Base-by-base conservation (phyloP, 1,140 invertebrate species). In the Dendrolimus punctatus region DNA sequence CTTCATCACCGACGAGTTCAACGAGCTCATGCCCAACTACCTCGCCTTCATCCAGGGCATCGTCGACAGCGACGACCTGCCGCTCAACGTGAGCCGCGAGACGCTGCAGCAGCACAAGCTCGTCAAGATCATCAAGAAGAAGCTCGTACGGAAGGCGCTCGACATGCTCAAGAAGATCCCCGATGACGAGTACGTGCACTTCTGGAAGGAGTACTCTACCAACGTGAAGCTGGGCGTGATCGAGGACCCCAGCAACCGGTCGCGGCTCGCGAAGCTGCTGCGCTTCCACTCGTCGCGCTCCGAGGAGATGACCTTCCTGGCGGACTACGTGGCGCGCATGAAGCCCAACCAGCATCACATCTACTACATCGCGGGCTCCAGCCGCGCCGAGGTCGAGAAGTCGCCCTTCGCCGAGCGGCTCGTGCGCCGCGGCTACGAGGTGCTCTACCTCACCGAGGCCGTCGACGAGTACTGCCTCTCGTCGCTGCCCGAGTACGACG, bases 201-300 rank as follows among this genome's bases (percentile, higher is more conserved):
- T 99, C 91, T 99, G 98, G 98, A 98, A 99, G 75, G 98, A 99
- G 85, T 99, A 97, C 87, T 98, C 97, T 44, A 99, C 98, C 46
- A 99, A 99, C 85, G 95, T 98, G 64, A 99, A 99, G 88, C 87
- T 99, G 55, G 98, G 99, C 46, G 92, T 99, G 23, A 98, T 99
- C 90, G 99, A 99, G 88, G 99, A 99, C 88, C 93, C 97, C 10
- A 93, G 95, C 50, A 99, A 99, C 88, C 91, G 98, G 51, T 96
- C 96, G 7, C 92, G 98, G 57, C 88, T 99, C 8, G 96, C 98
- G 39, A 99, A 99, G 83, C 88, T 99, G 40, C 87, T 99, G 6
- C 91, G 94, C 60, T 99, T 99, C 91, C 90, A 91, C 57, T 95
- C 95, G 6, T 99, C 98, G 0, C 90, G 92, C 64, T 49, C 49